Percentiles rank a stretch among this genome's conserved stretches.
Evolutionary conservation across 1,140 invertebrate species (phyloP).

Genomic region (Sinonovacula constricta): DNA sequence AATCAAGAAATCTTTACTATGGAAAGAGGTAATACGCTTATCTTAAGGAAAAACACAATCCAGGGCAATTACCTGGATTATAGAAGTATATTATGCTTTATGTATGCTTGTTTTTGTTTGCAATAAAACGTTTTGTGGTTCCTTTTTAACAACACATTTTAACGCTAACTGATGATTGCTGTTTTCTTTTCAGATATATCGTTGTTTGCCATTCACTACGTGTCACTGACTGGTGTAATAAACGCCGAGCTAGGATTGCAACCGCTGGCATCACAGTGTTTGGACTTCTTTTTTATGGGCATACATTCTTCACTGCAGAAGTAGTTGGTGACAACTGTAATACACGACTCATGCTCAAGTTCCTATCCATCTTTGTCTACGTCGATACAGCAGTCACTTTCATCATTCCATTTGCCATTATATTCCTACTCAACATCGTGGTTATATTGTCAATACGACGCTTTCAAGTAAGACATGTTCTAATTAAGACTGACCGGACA

Average conservation of each 20-base stretch:
- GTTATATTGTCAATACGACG: conserved; percentile 78
- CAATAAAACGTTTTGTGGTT: too few relatives aligned
- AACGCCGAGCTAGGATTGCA: conserved; percentile 45
- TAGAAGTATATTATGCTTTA: too few relatives aligned
- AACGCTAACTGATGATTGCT: too few relatives aligned
- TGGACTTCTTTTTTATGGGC: conserved; percentile 56
- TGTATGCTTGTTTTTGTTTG: too few relatives aligned
- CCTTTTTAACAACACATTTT: too few relatives aligned
- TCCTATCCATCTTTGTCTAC: conserved; percentile 80
- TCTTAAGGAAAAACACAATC: too few relatives aligned
- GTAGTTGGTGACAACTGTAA: conserved; percentile 21
- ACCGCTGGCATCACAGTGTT: conserved; percentile 41
- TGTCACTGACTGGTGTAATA: conserved; percentile 63
- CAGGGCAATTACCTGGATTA: too few relatives aligned
- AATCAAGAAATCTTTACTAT: too few relatives aligned
- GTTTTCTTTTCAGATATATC: conserved; percentile 53
- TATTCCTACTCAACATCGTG: conserved; percentile 82
- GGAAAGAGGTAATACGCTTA: too few relatives aligned
- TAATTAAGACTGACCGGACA: neutral
- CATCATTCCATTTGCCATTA: conserved; percentile 79
- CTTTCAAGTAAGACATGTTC: conserved; percentile 48
- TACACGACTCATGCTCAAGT: conserved; percentile 46
- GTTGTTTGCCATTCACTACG: conserved; percentile 71
- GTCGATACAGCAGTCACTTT: conserved; percentile 81
- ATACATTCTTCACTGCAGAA: conserved; percentile 56